These are phyloP conservation scores for Solea solea DNA, from an alignment of 2,113 vertebrate genomes.

Conservation along the genomic window DNA sequence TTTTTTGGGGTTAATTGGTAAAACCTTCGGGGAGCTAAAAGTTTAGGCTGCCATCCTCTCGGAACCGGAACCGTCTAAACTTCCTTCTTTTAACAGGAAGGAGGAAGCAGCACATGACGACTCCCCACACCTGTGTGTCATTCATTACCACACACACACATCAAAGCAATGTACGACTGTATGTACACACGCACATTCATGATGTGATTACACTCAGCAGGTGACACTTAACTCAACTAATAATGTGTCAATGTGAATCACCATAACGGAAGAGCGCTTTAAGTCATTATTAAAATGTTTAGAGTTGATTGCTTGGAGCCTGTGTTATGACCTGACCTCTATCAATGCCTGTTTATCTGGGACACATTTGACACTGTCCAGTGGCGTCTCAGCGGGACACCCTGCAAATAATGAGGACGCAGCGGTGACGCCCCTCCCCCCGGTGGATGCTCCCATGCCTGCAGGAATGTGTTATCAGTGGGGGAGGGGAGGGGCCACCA, in stretches of 20 bases:
- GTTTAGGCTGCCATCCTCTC: too few species aligned
- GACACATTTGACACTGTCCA: constrained; percentile 36
- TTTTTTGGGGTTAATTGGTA: too few species aligned
- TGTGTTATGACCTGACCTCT: not conserved
- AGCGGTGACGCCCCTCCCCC: not conserved
- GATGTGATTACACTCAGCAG: not conserved
- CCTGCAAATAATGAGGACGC: not conserved
- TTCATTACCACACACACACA: not conserved
- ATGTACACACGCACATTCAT: too few species aligned
- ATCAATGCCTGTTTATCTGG: constrained; percentile 46
- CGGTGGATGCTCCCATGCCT: not conserved
- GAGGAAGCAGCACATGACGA: not conserved
- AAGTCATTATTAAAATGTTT: not conserved
- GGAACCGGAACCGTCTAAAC: too few species aligned
- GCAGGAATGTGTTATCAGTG: constrained; percentile 1
- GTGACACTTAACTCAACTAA: too few species aligned
- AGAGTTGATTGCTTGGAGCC: not conserved
- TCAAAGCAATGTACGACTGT: too few species aligned
- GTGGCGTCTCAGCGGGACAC: constrained; percentile 21
- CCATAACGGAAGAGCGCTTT: too few species aligned
- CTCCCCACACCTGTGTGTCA: too few species aligned
- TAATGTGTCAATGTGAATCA: too few species aligned
- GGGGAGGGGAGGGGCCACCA: not conserved
- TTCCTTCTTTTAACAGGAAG: not conserved
- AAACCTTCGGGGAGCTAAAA: too few species aligned